Conservation (phyloP, 23 tunicate species). For the Ascidia mentula region DNA sequence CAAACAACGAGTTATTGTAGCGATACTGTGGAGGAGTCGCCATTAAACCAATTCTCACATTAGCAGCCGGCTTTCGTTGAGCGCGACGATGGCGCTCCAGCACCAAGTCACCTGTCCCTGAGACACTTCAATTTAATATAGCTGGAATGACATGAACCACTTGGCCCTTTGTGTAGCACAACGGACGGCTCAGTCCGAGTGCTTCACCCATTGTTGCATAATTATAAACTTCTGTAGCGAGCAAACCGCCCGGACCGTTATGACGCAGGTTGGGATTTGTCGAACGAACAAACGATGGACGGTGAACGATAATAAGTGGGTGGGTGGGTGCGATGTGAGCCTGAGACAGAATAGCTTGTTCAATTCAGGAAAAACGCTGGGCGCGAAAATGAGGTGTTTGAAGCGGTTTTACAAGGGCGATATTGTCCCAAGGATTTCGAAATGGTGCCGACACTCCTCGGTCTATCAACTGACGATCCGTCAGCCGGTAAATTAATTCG, state of each 20-base stretch:
- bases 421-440: not conserved
- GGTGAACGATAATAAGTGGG: too few relatives aligned
- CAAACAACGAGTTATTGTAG: slow-evolving; percentile 10
- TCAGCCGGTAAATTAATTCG: slow-evolving; percentile 6
- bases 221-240: slow-evolving; percentile 5
- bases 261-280: slow-evolving; percentile 5
- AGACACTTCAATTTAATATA: not conserved
- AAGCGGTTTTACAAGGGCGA: not conserved
- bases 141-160: not conserved
- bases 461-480: not conserved
- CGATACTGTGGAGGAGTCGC: not conserved
- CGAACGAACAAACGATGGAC: too few relatives aligned
- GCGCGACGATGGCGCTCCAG: slow-evolving; percentile 2
- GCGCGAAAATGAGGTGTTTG: not conserved
- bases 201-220: not conserved
- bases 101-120: slow-evolving; percentile 1
- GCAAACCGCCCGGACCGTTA: not conserved
- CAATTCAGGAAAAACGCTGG: too few relatives aligned
- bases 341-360: too few relatives aligned
- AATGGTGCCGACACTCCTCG: not conserved
- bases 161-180: not conserved
- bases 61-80: not conserved
- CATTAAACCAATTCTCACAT: not conserved
- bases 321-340: too few relatives aligned
- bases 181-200: not conserved